Evolutionary conservation across 2,888 invertebrate species (phyloP).

Genomic region (Gymnosoma rotundatum): DNA sequence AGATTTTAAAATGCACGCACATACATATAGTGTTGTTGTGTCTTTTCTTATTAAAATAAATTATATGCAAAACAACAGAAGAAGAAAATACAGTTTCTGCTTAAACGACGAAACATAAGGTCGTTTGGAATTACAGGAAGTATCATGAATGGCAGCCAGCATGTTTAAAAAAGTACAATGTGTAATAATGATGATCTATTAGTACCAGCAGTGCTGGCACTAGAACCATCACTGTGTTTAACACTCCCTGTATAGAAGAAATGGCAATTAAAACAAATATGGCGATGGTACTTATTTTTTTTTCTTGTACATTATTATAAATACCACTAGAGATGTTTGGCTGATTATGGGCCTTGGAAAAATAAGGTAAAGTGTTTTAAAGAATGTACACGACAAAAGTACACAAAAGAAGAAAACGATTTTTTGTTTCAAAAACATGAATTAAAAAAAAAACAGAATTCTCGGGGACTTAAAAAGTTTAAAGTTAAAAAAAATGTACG

Average conservation of each 20-base stretch:
- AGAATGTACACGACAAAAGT: slow-evolving; percentile 6
- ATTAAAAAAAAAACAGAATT: no score
- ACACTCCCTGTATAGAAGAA: neutral
- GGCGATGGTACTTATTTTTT: slow-evolving; percentile 14
- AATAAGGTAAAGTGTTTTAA: slow-evolving; percentile 31
- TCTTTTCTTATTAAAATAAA: slow-evolving; percentile 16
- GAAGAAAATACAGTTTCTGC: slow-evolving; percentile 14
- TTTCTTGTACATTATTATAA: slow-evolving; percentile 26
- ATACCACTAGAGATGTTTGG: slow-evolving; percentile 32
- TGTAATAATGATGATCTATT: slow-evolving; percentile 37
- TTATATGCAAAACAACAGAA: neutral
- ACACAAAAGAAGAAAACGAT: no score
- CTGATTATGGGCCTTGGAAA: slow-evolving; percentile 32
- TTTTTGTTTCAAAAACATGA: no score
- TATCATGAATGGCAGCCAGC: slow-evolving; percentile 38
- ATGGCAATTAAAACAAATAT: slow-evolving; percentile 44
- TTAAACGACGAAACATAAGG: slow-evolving; percentile 57
- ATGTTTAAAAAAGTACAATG: slow-evolving; percentile 26
- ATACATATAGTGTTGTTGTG: slow-evolving; percentile 19
- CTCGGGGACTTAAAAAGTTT: no score
- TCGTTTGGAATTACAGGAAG: slow-evolving; percentile 70
- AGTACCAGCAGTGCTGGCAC: slow-evolving; percentile 9
- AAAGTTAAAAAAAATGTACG: no score
- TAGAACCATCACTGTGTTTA: neutral
- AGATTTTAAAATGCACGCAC: slow-evolving; percentile 20